These are phyloP conservation scores for Tamias sibiricus DNA, from an alignment of 2,113 vertebrate genomes.

Conservation along the genomic window DNA sequence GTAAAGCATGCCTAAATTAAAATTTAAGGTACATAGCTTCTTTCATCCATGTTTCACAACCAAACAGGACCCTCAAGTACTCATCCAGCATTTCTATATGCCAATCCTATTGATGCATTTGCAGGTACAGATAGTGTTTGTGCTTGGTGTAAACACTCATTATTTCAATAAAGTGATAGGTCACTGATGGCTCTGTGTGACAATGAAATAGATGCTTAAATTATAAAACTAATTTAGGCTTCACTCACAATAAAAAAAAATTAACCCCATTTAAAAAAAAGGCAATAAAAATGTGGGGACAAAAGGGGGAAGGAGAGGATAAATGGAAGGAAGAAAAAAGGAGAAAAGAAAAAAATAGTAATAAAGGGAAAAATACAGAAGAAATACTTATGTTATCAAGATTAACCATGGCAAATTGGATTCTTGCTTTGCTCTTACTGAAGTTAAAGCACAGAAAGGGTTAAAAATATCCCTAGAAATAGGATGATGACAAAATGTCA, in stretches of 20 bases:
- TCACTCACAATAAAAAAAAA: neutral
- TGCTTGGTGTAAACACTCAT: neutral
- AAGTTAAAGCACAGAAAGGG: neutral
- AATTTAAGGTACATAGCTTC: neutral
- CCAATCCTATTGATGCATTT: neutral
- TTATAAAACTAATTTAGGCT: neutral
- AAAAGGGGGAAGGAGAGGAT: too few relatives aligned
- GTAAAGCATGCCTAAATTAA: neutral
- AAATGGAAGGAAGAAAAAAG: neutral
- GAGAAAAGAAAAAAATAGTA: neutral
- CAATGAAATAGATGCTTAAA: neutral
- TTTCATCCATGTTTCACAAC: neutral
- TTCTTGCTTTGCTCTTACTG: neutral
- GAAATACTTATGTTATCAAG: neutral
- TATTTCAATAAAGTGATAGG: conserved; percentile 13
- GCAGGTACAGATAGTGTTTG: neutral
- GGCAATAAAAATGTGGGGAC: too few relatives aligned
- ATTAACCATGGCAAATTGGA: neutral
- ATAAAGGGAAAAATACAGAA: neutral
- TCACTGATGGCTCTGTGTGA: neutral
- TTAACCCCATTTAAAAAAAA: neutral
- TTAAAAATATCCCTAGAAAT: neutral
- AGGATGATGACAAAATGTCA: neutral
- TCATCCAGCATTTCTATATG: neutral
- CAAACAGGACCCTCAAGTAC: neutral